phyloP scores from a whole-genome alignment of 2,797 vertebrate species.

The Oceanodroma leucorhoa region DNA sequence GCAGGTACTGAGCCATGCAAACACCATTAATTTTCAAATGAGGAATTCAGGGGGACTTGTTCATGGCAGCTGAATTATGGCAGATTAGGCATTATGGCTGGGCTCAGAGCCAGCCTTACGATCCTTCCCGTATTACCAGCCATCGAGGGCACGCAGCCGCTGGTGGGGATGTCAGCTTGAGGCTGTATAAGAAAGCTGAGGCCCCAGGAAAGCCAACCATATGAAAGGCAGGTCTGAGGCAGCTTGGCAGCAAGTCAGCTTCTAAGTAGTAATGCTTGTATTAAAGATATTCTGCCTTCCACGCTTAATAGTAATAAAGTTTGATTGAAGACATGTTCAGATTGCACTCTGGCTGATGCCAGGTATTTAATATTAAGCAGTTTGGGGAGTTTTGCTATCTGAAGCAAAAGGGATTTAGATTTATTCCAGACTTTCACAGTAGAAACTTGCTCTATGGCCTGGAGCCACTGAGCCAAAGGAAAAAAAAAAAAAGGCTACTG shows the following conservation, averaged over 20 bases:
- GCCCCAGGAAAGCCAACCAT: background rate
- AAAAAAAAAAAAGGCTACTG: background rate
- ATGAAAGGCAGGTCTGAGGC: background rate
- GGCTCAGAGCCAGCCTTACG: background rate
- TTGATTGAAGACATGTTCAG: slow-evolving; percentile 43
- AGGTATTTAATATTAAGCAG: slow-evolving; percentile 54
- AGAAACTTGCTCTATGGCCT: background rate
- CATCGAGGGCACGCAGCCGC: background rate
- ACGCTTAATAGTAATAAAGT: slow-evolving; percentile 20
- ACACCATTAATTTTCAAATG: background rate
- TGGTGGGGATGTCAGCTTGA: background rate
- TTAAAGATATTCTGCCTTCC: slow-evolving; percentile 36
- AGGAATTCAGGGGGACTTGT: background rate
- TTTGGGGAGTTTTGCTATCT: slow-evolving; percentile 24
- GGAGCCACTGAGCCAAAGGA: background rate
- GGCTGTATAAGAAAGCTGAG: background rate
- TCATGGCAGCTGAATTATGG: background rate
- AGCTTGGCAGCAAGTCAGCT: slow-evolving; percentile 34
- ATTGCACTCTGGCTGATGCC: slow-evolving; percentile 32
- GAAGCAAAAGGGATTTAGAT: slow-evolving; percentile 35
- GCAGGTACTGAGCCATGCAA: background rate
- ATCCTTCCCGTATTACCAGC: background rate
- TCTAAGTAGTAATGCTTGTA: background rate
- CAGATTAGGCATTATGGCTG: background rate
- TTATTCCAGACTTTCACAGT: slow-evolving; percentile 33